Conservation (phyloP, 2,888 invertebrate species). For the Bibio marci region DNA sequence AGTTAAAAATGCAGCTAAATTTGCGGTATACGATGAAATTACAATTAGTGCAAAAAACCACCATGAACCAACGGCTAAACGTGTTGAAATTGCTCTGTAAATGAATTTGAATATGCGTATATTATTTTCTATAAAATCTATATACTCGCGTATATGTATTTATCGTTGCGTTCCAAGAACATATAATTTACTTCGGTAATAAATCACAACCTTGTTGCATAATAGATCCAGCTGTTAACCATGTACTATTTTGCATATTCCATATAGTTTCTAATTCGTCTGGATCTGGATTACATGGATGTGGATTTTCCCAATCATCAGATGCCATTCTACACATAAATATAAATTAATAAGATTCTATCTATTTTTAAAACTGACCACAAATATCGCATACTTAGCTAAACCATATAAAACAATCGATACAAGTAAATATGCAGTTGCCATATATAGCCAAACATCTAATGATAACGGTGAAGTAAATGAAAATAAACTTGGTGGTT, state of each 20-base stretch:
- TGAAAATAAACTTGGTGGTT: slow-evolving; percentile 70
- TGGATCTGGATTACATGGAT: slow-evolving; percentile 73
- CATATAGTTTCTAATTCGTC: slow-evolving; percentile 83
- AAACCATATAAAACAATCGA: slow-evolving; percentile 67
- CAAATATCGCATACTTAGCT: slow-evolving; percentile 48
- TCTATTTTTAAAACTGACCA: neutral
- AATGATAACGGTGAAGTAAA: slow-evolving; percentile 75
- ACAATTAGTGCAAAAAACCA: slow-evolving; percentile 72
- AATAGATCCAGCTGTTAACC: slow-evolving; percentile 86
- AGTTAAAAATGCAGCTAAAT: slow-evolving; percentile 84
- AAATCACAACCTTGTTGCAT: slow-evolving; percentile 91
- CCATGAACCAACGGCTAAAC: slow-evolving; percentile 61
- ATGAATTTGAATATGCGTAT: slow-evolving; percentile 8
- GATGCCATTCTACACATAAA: neutral
- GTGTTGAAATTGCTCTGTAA: slow-evolving; percentile 54
- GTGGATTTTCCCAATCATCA: slow-evolving; percentile 86
- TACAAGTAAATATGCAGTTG: slow-evolving; percentile 67
- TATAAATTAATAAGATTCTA: neutral
- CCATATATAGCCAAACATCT: slow-evolving; percentile 83
- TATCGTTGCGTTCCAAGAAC: no score
- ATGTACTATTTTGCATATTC: slow-evolving; percentile 73
- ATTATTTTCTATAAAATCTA: neutral
- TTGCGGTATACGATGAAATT: slow-evolving; percentile 81
- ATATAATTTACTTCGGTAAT: slow-evolving; percentile 45
- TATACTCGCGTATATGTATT: no score